These are phyloP conservation scores for Scartelaos histophorus DNA, from an alignment of 2,113 vertebrate species.

Conservation along the genomic window DNA sequence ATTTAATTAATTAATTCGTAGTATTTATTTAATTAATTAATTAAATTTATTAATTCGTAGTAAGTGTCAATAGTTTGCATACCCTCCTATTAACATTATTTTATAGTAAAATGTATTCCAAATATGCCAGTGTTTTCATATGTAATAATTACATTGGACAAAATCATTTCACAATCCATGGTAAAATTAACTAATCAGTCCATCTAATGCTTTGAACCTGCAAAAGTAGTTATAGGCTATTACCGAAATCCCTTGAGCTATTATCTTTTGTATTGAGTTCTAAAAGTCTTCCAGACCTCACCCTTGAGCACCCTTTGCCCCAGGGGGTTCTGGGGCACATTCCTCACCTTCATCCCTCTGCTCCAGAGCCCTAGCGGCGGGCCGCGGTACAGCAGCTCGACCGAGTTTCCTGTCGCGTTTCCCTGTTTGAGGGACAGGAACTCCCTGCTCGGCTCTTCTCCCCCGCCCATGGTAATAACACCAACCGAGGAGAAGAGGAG, in stretches of 20 bases:
- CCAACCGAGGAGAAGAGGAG: conserved; percentile 46
- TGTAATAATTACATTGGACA: no score
- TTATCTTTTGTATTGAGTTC: background rate
- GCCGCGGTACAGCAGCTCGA: conserved; percentile 31
- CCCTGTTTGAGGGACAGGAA: conserved; percentile 78
- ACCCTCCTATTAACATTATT: no score
- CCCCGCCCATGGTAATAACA: conserved; percentile 65
- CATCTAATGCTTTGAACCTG: no score
- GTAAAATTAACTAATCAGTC: no score
- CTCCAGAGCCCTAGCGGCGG: conserved; percentile 55
- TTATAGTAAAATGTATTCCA: no score
- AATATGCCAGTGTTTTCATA: no score
- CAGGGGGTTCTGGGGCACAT: conserved; percentile 17
- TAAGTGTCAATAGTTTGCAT: no score
- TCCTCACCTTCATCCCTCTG: conserved; percentile 30
- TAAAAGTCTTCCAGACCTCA: no score
- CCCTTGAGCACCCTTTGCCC: background rate
- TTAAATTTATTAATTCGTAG: background rate
- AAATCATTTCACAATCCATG: no score
- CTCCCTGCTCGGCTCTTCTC: conserved; percentile 61
- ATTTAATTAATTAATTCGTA: background rate
- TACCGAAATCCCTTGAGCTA: no score
- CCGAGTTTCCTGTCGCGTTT: conserved; percentile 75
- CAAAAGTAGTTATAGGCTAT: no score
- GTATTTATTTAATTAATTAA: no score